These are phyloP conservation scores for Caenorhabditis doughertyi DNA, from an alignment of 2,888 invertebrate species.

Conservation along the genomic window DNA sequence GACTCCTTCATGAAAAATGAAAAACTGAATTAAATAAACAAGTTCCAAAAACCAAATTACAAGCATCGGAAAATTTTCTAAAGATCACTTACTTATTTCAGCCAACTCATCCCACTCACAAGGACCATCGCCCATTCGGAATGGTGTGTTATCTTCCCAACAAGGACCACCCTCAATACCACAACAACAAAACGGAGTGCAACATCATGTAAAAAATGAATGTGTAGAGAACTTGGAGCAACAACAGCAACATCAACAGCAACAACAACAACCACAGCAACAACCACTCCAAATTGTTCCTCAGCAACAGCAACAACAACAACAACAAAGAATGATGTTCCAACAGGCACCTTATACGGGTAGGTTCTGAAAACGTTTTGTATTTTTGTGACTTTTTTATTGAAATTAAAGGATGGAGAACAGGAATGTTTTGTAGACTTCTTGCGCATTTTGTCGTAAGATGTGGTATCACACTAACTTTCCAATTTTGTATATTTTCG, in stretches of 20 bases:
- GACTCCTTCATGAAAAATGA: background rate
- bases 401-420: no score
- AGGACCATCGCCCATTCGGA: constrained; percentile 41
- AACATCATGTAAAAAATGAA: constrained; percentile 25
- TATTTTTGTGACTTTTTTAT: background rate
- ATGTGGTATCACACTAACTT: no score
- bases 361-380: no score
- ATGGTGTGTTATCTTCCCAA: background rate
- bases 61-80: background rate
- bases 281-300: constrained; percentile 39
- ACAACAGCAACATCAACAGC: constrained; percentile 48
- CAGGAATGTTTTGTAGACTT: no score
- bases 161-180: background rate
- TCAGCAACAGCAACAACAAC: constrained; percentile 40
- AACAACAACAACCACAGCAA: constrained; percentile 45
- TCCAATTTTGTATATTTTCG: no score
- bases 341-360: constrained; percentile 38
- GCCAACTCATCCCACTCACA: constrained; percentile 48
- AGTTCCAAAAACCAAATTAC: no score
- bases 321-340: constrained; percentile 53
- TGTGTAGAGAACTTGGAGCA: constrained; percentile 52
- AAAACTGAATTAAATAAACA: no score
- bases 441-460: no score
- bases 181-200: constrained; percentile 29
- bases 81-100: constrained; percentile 22